Evolutionary conservation across 2,888 invertebrate species (phyloP).

Genomic region (Scaptomyza caliginosa): DNA sequence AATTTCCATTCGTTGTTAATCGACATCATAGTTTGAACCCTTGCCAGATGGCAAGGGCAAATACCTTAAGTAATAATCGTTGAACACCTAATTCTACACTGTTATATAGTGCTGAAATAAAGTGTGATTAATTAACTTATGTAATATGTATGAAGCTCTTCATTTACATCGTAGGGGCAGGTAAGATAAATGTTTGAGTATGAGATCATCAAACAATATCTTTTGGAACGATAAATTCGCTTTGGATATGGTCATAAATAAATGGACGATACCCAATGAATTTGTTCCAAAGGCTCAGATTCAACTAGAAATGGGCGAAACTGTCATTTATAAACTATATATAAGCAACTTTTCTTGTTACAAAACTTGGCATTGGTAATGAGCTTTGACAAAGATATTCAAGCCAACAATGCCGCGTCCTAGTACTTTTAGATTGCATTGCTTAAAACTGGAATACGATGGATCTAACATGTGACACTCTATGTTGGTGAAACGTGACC

Average conservation of each 20-base stretch:
- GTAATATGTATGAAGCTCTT: neutral
- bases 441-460: too few species aligned
- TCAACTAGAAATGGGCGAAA: too few species aligned
- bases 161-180: neutral
- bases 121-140: too few species aligned
- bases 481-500: too few species aligned
- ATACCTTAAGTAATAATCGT: neutral
- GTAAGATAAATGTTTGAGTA: neutral
- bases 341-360: too few species aligned
- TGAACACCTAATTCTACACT: neutral
- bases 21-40: neutral
- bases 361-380: too few species aligned
- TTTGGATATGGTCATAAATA: neutral
- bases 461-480: too few species aligned
- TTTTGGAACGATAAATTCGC: neutral
- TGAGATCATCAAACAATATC: neutral
- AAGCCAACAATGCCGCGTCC: too few species aligned
- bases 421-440: too few species aligned
- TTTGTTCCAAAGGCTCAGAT: neutral
- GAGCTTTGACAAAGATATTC: too few species aligned
- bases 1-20: neutral
- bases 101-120: conserved; percentile 6
- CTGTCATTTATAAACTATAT: too few species aligned
- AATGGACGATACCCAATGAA: neutral
- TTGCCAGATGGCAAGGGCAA: conserved; percentile 8